Percentiles rank a stretch among this genome's conserved stretches.
Conservation (phyloP, 1,140 invertebrate species). For the Paraescarpia echinospica region DNA sequence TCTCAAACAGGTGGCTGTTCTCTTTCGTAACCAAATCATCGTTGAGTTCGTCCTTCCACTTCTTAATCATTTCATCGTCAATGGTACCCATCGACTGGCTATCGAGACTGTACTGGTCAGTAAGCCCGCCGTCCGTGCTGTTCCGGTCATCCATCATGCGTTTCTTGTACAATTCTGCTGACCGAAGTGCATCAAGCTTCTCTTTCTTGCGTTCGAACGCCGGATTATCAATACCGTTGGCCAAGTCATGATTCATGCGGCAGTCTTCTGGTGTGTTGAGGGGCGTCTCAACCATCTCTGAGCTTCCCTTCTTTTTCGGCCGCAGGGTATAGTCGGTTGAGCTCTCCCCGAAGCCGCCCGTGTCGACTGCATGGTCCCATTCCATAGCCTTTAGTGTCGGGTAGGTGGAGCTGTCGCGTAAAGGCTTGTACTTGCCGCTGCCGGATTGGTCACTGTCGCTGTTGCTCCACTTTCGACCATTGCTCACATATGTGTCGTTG, state of each 20-base stretch:
- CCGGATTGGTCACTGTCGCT: neutral
- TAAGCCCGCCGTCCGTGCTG: neutral
- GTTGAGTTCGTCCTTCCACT: neutral
- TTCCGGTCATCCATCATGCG: neutral
- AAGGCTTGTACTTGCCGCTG: neutral
- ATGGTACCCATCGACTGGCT: neutral
- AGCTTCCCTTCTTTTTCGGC: neutral
- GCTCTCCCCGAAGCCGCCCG: constrained; percentile 11
- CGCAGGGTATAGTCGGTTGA: neutral
- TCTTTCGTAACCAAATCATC: neutral
- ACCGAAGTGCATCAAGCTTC: neutral
- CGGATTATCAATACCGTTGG: neutral
- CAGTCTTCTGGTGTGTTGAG: neutral
- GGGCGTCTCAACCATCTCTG: neutral
- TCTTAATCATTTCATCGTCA: neutral
- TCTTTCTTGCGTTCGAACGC: neutral
- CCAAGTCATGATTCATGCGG: neutral
- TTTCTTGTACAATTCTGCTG: neutral
- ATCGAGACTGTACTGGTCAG: neutral
- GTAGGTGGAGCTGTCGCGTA: neutral
- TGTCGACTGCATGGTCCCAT: neutral
- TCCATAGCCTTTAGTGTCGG: constrained; percentile 2
- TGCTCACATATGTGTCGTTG: neutral
- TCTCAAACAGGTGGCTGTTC: neutral
- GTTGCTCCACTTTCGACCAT: neutral